Base-by-base conservation (phyloP, 1,140 invertebrate species). In the Thaumetopoea pityocampa region DNA sequence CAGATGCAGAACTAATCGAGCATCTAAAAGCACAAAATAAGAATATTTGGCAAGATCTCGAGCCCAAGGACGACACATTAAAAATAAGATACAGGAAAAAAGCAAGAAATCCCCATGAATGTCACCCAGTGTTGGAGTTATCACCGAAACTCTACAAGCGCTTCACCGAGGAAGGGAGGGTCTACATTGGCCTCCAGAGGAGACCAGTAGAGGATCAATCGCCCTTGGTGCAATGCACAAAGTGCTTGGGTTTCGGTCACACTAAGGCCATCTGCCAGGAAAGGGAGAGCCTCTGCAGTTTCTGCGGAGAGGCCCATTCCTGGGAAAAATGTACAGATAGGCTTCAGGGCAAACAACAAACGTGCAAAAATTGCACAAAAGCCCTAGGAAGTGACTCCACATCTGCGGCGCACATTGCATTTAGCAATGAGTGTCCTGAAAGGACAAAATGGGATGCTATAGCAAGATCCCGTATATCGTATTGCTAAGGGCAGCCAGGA, bases 111-210 rank as follows among this genome's bases (percentile, higher is more conserved):
- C 34, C 34, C 1, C 48, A 29, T 0, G 44, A 45, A 5, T 51
- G 49, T 34, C 60, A 64, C 24, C 19, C 40, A 0, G 55, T 67
- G 0, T 5, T 64, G 6, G 48, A 59, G 11, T 27, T 66, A 2
- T 43, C 52, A 4, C 58, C 66, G 2, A 16, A 8, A 14, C 5
- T 51, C 5, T 19, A 35, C 14, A 36, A 34, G 14, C 5, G 40
- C n/a, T 10, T 54, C 2, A 18, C 46, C 1, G 32, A 47, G 7
- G 45, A 8, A 5, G 52, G 44, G 0, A 27, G 5, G 4, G 14
- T 64, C 0, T 37, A 64, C 28, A 45, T 60, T 1, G 57, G 44
- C 17, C 37, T 56, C 0, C 36, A 49, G 10, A 41, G 37, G 14
- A 16, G 34, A 8, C 14, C 16, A 5, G 46, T 52, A 0, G 32